Percentiles rank a stretch among this genome's conserved stretches.
Evolutionary conservation across 2,113 vertebrate genomes (phyloP).

Genomic region (Lepus timidus): DNA sequence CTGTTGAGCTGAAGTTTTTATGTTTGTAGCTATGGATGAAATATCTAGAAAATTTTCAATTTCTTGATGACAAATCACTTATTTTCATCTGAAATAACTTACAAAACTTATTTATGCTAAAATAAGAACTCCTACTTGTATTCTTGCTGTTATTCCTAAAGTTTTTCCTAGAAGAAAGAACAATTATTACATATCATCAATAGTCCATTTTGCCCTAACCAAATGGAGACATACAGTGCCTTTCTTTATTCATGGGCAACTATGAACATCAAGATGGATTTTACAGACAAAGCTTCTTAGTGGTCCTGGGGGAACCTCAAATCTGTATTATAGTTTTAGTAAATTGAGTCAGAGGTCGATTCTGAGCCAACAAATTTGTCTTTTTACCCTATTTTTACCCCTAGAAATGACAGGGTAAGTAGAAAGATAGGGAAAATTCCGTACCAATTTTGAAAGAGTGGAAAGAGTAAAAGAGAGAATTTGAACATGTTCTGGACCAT

Average conservation of each 20-base stretch:
- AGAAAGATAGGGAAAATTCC: not conserved
- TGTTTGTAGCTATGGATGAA: not conserved
- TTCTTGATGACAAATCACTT: constrained; percentile 15
- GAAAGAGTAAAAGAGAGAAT: not conserved
- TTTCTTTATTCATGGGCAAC: not conserved
- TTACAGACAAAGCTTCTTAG: constrained; percentile 23
- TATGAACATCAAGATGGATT: constrained; percentile 31
- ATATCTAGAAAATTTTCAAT: not conserved
- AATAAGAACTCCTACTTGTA: constrained; percentile 26
- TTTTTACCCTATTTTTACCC: not conserved
- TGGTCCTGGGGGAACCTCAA: constrained; percentile 12
- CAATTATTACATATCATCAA: constrained; percentile 47
- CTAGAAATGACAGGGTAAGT: constrained; percentile 7
- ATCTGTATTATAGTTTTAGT: not conserved
- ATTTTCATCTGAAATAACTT: constrained; percentile 57
- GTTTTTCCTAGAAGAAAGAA: constrained; percentile 32
- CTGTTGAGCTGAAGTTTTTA: not conserved
- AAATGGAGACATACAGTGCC: not conserved
- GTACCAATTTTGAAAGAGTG: not conserved
- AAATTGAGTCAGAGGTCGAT: constrained; percentile 12
- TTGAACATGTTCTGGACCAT: not conserved
- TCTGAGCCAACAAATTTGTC: not conserved
- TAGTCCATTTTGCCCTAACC: constrained; percentile 22
- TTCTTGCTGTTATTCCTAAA: constrained; percentile 54
- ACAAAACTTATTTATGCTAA: not conserved